Percentiles rank a stretch among this genome's conserved stretches.
Conservation (phyloP, 2,113 vertebrate species). For the Pitta sordida region DNA sequence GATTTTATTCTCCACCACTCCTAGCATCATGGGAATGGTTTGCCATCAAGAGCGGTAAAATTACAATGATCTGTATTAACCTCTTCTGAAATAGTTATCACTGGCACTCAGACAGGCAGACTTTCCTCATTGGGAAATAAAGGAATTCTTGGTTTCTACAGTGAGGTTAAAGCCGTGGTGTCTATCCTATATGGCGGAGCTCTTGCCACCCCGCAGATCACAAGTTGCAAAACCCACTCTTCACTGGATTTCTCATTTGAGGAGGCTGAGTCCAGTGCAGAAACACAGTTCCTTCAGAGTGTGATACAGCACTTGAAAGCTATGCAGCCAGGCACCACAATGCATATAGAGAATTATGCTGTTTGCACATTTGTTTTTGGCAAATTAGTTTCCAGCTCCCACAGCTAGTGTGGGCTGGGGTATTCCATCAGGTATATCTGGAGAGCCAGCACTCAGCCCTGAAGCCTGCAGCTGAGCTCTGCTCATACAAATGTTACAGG, state of each 20-base stretch:
- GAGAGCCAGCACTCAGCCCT: neutral
- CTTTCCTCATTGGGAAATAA: neutral
- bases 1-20: neutral
- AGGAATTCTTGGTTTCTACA: neutral
- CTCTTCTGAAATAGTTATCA: neutral
- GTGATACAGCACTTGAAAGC: neutral
- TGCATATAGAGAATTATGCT: neutral
- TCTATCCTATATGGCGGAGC: neutral
- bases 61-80: neutral
- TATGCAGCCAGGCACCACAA: neutral
- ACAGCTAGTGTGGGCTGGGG: neutral
- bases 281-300: neutral
- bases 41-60: neutral
- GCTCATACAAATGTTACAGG: neutral
- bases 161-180: neutral
- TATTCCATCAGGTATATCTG: neutral
- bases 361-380: neutral
- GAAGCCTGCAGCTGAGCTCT: neutral
- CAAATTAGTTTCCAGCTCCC: neutral
- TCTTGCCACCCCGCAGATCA: neutral
- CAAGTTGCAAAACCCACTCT: fast-evolving
- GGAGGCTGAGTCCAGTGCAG: neutral
- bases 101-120: fast-evolving
- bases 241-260: neutral
- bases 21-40: neutral